Conservation (phyloP, 2,888 invertebrate species). For the Chelonus formosanus region DNA sequence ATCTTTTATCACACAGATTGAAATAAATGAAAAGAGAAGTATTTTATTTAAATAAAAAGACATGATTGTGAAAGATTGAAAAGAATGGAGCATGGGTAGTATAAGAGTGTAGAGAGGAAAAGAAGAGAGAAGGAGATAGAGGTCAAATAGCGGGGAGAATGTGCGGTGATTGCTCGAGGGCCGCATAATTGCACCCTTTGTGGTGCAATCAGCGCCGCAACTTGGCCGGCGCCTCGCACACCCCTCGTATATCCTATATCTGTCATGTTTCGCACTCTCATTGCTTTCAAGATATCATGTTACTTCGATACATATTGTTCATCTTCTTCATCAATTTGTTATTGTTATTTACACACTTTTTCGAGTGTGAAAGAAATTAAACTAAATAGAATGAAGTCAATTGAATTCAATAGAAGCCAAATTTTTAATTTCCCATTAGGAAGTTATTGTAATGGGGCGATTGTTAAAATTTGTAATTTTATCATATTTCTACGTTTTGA, state of each 20-base stretch:
- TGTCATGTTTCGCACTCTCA: conserved; percentile 15
- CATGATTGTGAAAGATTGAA: conserved; percentile 36
- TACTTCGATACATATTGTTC: conserved; percentile 9
- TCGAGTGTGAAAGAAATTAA: no score
- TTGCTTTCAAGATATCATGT: conserved; percentile 29
- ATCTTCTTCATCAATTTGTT: conserved; percentile 10
- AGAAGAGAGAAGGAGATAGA: conserved; percentile 30
- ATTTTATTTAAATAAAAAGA: conserved; percentile 58
- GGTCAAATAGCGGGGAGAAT: conserved; percentile 64
- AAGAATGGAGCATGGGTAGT: conserved; percentile 19
- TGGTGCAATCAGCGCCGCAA: conserved; percentile 65
- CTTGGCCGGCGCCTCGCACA: conserved; percentile 55
- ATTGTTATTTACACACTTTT: not conserved
- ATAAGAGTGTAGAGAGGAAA: conserved; percentile 26
- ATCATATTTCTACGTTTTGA: no score
- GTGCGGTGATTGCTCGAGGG: conserved; percentile 65
- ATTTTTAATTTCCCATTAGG: no score
- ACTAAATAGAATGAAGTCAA: no score
- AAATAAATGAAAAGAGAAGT: conserved; percentile 36
- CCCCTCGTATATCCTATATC: conserved; percentile 25
- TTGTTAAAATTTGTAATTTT: no score
- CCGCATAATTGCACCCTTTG: conserved; percentile 66
- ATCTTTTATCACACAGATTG: conserved; percentile 44
- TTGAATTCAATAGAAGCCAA: no score
- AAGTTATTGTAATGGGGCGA: no score